Base-by-base conservation (phyloP, 1,140 invertebrate genomes). In the Atta texana region DNA sequence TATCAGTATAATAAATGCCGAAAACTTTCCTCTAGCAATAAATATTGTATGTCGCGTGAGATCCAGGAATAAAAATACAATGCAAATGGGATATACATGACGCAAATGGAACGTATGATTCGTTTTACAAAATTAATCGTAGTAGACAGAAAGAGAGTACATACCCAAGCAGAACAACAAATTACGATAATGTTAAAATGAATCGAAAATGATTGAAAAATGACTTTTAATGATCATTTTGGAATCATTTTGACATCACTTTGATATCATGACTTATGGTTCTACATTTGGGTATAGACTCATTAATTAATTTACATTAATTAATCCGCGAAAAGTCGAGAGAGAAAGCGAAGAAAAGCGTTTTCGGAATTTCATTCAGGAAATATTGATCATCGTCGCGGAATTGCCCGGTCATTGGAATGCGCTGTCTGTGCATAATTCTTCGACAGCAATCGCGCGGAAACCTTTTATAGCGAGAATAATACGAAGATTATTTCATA, bases 281-380 rank as follows among this genome's bases (percentile, higher is more conserved):
- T 39, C 34, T 39, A 34, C 1, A 34, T 0, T 34, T 34, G 31
- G 7, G 24, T 14, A 4, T 31, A 64, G 55, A 57, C 2, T 68
- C n/a, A 21, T 68, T 68, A 21, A 44, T 66, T 39, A 21, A 68
- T 21, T 68, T 44, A 14, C n/a, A 21, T 57, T 57, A 57, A 57
- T 57, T 57, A 7, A 64, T 4, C 31, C 14, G 18, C 1, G n/a
- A 68, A 44, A 68, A n/a, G 8, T 68, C 10, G 10, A 0, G 18
- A n/a, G 34, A 21, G 18, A n/a, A n/a, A 21, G 34, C 34, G 34
- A 14, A 21, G 64, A 39, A 68, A 68, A 34, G 34, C 34, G 34
- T 68, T 68, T 68, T 68, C 64, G 64, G 64, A 68, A 68, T 68
- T 68, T 68, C 64, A 68, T 44, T 68, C 34, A 14, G 34, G 64